Conservation (phyloP, 2,888 invertebrate species). For the Apantesis nais region DNA sequence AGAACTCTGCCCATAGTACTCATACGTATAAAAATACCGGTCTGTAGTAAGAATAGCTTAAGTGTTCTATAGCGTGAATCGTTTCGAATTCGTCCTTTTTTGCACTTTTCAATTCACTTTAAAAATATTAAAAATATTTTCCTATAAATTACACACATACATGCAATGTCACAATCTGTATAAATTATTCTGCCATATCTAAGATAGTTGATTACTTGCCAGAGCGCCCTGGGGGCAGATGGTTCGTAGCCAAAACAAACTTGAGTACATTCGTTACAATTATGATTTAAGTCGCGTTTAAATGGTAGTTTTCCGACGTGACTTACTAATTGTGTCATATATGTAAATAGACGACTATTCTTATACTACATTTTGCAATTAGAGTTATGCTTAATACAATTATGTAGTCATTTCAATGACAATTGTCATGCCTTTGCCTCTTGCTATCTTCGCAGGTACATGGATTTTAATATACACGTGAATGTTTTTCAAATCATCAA, state of each 20-base stretch:
- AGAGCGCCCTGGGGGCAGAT: slow-evolving; percentile 44
- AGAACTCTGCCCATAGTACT: too few relatives aligned
- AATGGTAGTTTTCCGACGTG: slow-evolving; percentile 63
- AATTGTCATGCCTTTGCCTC: too few relatives aligned
- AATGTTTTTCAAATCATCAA: not conserved
- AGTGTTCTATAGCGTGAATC: too few relatives aligned
- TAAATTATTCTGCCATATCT: slow-evolving; percentile 61
- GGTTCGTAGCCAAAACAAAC: slow-evolving; percentile 54
- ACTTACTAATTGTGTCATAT: slow-evolving; percentile 33
- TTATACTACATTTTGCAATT: not conserved
- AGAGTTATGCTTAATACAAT: not conserved
- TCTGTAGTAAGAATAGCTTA: too few relatives aligned
- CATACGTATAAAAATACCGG: too few relatives aligned
- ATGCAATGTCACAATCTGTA: slow-evolving; percentile 24
- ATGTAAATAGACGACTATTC: not conserved
- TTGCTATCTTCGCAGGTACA: too few relatives aligned
- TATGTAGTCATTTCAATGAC: not conserved
- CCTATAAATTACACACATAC: not conserved
- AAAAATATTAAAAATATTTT: not conserved
- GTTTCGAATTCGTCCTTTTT: not conserved
- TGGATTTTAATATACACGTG: not conserved
- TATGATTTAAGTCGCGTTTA: slow-evolving; percentile 51
- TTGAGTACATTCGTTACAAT: slow-evolving; percentile 65
- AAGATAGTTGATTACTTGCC: slow-evolving; percentile 47
- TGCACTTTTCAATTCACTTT: not conserved